Percentiles rank a stretch among this genome's conserved stretches.
Evolutionary conservation across 2,113 vertebrate species (phyloP).

Genomic region (Neodontobutis hainanensis): DNA sequence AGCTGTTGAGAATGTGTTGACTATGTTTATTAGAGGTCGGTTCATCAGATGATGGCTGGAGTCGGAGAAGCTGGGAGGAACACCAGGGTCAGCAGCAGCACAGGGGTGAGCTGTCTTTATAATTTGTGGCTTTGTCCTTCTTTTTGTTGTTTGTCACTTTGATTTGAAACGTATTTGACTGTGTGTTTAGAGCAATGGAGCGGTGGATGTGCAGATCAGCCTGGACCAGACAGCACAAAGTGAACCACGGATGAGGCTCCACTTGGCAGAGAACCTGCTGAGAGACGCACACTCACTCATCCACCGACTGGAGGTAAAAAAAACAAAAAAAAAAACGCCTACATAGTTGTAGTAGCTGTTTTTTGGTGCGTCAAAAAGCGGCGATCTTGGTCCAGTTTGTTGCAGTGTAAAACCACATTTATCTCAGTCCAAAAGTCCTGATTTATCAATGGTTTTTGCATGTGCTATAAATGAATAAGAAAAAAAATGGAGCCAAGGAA

Average conservation of each 20-base stretch:
- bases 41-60: slow-evolving; percentile 80
- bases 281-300: slow-evolving; percentile 81
- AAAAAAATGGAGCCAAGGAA: no score
- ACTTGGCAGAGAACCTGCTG: slow-evolving; percentile 86
- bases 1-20: neutral
- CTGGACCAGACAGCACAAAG: slow-evolving; percentile 82
- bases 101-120: slow-evolving; percentile 49
- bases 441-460: no score
- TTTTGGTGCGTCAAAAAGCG: no score
- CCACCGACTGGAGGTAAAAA: slow-evolving; percentile 81
- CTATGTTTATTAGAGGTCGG: slow-evolving; percentile 61
- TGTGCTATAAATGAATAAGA: no score
- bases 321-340: neutral
- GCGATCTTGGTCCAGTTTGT: no score
- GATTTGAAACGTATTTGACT: slow-evolving; percentile 8
- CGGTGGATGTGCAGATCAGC: slow-evolving; percentile 85
- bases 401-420: no score
- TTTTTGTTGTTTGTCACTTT: neutral
- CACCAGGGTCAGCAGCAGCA: slow-evolving; percentile 64
- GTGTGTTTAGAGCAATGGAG: slow-evolving; percentile 74
- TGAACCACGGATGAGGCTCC: slow-evolving; percentile 84
- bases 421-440: no score
- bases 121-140: slow-evolving; percentile 3
- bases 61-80: slow-evolving; percentile 72
- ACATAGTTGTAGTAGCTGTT: no score